Evolutionary conservation across 2,797 vertebrate species (phyloP).

Genomic region (Pelobates cultripes): DNA sequence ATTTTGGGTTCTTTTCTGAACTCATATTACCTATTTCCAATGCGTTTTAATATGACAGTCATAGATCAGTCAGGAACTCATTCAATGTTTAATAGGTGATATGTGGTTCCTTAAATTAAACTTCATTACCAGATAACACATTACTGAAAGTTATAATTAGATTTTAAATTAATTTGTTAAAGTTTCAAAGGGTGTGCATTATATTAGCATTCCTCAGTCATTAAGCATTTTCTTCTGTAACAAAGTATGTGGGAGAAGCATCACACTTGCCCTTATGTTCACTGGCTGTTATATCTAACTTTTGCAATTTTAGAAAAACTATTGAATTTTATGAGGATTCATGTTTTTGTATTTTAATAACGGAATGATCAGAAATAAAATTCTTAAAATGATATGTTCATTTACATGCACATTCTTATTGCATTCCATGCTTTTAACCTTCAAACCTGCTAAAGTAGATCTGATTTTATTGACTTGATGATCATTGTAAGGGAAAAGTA

Average conservation of each 20-base stretch:
- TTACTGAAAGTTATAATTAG: conserved; percentile 47
- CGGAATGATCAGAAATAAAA: no score
- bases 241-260: conserved; percentile 5
- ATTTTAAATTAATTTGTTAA: conserved; percentile 51
- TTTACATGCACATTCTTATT: no score
- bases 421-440: no score
- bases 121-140: conserved; percentile 48
- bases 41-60: conserved; percentile 30
- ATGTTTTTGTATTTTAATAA: background rate
- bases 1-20: conserved; percentile 24
- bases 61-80: conserved; percentile 34
- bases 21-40: conserved; percentile 42
- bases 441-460: no score
- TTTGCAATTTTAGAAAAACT: background rate
- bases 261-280: background rate
- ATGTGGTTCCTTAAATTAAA: conserved; percentile 36
- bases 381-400: no score
- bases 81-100: conserved; percentile 48
- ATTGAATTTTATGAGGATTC: background rate
- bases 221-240: conserved; percentile 13
- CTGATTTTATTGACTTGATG: no score
- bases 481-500: no score
- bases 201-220: conserved; percentile 15
- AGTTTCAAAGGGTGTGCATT: conserved; percentile 26
- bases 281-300: background rate